Base-by-base conservation (phyloP, 2,888 invertebrate species). In the Euphydryas editha region DNA sequence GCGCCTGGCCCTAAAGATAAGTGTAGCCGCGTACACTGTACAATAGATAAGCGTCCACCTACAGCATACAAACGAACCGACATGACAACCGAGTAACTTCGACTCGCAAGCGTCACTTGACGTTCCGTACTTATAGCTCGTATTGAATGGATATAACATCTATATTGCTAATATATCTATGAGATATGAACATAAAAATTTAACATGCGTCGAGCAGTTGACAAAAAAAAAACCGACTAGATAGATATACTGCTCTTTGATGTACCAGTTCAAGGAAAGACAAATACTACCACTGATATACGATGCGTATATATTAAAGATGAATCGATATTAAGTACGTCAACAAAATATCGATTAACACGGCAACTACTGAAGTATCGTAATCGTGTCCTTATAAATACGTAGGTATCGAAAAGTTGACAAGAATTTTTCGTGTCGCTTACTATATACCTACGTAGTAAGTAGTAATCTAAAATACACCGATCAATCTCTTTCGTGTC, bases 11-110 rank as follows among this genome's bases (percentile, higher is more conserved):
- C 81, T 37, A 59, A 54, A 55, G 65, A 65, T 68, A 64, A 59
- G 58, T 61, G 13, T 79, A 83, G 80, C 77, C 75, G 81, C 82
- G 84, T 86, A 80, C 17, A 65, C 30, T 73, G 85, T 82, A 88
- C 86, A 86, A 86, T 83, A 85, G 85, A 87, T 86, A 88, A 86
- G 82, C 55, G 57, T 73, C 77, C 79, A 74, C 76, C 70, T 74
- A 73, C 74, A 76, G 86, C 83, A 87, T 86, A 88, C 86, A 85
- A 86, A 88, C 83, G 78, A 68, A 73, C 67, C 57, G 8, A 59
- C 63, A 36, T 18, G 57, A 56, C 39, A 17, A 15, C 20, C 58
- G 46, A 62, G 44, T 47, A 55, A 60, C 47, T 4, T 15, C 60
- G 46, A 18, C 13, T 62, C 5, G 13, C 10, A 18, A 54, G 36